Conservation (phyloP, 2,113 vertebrate species). For the Poecile atricapillus region DNA sequence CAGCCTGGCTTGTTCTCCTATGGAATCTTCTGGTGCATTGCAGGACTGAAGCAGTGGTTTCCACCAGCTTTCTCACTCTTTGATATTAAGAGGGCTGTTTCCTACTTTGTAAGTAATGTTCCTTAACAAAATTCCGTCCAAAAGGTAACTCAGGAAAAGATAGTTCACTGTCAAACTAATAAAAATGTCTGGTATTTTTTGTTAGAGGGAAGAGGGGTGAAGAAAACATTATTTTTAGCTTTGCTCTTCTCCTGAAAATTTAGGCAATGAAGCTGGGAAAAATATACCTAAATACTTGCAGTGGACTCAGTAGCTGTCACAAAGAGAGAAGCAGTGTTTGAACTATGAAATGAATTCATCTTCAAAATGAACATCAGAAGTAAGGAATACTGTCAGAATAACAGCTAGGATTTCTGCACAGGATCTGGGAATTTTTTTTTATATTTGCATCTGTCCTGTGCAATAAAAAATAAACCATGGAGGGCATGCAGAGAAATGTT, state of each 20-base stretch:
- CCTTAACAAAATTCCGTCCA: neutral
- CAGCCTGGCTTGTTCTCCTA: neutral
- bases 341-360: neutral
- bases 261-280: neutral
- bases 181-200: neutral
- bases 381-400: neutral
- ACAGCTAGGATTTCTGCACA: neutral
- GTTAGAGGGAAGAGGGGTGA: fast-evolving
- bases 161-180: neutral
- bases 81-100: neutral
- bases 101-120: neutral
- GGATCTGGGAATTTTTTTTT: neutral
- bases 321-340: neutral
- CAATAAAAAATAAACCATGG: neutral
- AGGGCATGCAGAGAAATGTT: neutral
- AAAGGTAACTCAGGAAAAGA: conserved; percentile 18
- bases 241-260: conserved; percentile 1
- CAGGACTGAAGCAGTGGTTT: neutral
- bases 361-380: neutral
- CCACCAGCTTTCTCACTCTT: neutral
- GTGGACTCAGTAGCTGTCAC: neutral
- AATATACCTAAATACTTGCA: conserved; percentile 26
- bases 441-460: neutral
- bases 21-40: neutral
- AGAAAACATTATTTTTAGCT: neutral